Evolutionary conservation across 1,140 invertebrate genomes (phyloP).

Genomic region (Rhopalosiphum maidis): DNA sequence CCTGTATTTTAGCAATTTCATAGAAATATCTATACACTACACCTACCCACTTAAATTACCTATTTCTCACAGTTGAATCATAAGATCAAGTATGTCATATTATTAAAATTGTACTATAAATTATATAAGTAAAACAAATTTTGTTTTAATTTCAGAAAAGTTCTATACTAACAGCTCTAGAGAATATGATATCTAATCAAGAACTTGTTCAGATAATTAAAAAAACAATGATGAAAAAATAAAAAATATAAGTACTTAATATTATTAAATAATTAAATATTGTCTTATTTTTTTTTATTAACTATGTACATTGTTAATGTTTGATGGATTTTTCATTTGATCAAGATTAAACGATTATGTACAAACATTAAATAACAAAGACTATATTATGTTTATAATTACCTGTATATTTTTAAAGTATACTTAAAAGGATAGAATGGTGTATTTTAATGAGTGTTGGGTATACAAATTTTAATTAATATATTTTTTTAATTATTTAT

Average conservation of each 20-base stretch:
- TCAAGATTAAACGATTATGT: not conserved
- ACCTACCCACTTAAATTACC: too few species aligned
- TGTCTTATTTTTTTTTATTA: not conserved
- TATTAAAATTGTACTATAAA: not conserved
- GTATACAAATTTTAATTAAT: too few species aligned
- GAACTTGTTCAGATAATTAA: constrained; percentile 26
- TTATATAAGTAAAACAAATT: not conserved
- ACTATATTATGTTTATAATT: not conserved
- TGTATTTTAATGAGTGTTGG: too few species aligned
- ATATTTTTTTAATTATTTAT: too few species aligned
- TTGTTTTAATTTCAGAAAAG: constrained; percentile 20
- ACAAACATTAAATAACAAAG: not conserved
- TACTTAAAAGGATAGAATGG: not conserved
- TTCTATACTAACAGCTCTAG: constrained; percentile 36
- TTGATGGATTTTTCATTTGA: not conserved
- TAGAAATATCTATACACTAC: too few species aligned
- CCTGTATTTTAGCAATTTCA: too few species aligned
- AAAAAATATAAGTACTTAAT: not conserved
- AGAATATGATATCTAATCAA: constrained; percentile 33
- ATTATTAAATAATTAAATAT: not conserved
- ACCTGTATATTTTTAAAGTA: not conserved
- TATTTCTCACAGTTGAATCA: too few species aligned
- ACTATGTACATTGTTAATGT: not conserved
- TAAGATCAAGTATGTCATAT: not conserved
- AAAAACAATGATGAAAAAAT: constrained; percentile 11